Evolutionary conservation across 1,140 invertebrate species (phyloP).

Genomic region (Gryllus bimaculatus): DNA sequence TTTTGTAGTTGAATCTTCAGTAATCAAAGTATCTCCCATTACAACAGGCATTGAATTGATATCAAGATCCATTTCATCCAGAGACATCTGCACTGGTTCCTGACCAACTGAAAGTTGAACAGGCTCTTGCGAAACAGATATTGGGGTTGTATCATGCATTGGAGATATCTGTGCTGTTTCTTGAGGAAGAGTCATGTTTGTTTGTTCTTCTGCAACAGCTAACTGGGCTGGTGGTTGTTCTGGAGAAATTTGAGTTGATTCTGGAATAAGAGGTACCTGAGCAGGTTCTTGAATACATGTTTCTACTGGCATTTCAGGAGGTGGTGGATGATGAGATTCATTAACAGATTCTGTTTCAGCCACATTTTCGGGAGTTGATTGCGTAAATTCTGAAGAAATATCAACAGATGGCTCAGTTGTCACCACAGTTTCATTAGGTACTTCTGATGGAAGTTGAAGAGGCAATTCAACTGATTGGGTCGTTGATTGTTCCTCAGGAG

Average conservation of each 20-base stretch:
- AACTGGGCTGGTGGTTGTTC: conserved; percentile 23
- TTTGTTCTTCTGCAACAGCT: conserved; percentile 15
- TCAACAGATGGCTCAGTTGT: no score
- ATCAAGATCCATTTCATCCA: conserved; percentile 52
- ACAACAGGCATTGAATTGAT: conserved; percentile 64
- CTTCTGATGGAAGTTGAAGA: no score
- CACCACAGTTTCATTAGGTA: no score
- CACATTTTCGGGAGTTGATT: no score
- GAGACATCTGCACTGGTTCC: background rate
- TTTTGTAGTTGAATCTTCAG: conserved; percentile 17
- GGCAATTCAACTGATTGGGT: no score
- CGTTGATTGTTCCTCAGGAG: no score
- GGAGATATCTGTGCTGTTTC: background rate
- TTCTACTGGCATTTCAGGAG: no score
- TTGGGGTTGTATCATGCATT: background rate
- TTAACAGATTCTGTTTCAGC: no score
- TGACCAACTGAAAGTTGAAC: background rate
- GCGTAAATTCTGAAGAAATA: no score
- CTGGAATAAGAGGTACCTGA: conserved; percentile 23
- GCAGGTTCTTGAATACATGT: background rate
- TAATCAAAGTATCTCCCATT: conserved; percentile 42
- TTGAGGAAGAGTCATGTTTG: background rate
- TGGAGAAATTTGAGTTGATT: conserved; percentile 16
- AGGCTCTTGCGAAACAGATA: background rate
- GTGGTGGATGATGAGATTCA: no score